Evolutionary conservation across 2,888 invertebrate species (phyloP).

Genomic region (Agriopis aurantiaria): DNA sequence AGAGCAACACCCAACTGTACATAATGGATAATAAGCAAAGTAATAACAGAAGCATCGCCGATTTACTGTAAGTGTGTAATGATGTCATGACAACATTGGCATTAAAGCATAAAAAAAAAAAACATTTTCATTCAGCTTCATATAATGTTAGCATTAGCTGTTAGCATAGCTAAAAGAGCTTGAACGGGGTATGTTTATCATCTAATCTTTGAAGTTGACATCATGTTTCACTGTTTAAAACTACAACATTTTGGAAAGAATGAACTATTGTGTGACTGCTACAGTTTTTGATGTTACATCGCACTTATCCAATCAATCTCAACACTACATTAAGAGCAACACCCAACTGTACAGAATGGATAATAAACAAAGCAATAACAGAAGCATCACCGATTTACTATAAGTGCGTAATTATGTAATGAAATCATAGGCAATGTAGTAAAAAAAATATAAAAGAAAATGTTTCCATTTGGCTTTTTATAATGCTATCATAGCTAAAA

Average conservation of each 20-base stretch:
- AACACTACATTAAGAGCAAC: constrained; percentile 26
- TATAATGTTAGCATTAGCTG: no score
- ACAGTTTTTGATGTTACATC: neutral
- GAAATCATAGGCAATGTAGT: constrained; percentile 25
- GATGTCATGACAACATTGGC: constrained; percentile 28
- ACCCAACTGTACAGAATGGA: constrained; percentile 28
- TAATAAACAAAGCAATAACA: constrained; percentile 23
- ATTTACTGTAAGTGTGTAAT: constrained; percentile 29
- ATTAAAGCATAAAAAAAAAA: constrained; percentile 7
- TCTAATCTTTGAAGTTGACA: no score
- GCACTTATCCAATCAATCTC: neutral
- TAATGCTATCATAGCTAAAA: no score
- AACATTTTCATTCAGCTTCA: no score
- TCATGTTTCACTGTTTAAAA: no score
- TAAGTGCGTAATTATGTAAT: constrained; percentile 28
- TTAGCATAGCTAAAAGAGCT: no score
- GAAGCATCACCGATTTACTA: constrained; percentile 27
- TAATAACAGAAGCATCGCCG: constrained; percentile 24
- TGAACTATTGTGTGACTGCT: no score
- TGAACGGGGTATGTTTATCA: no score
- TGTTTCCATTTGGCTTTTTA: no score
- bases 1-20: constrained; percentile 26
- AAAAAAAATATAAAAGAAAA: no score
- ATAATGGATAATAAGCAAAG: constrained; percentile 26
- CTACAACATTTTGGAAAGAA: no score